A percentile compares a stretch with the other conserved stretches of the same genome.
Conservation (phyloP, 2,888 invertebrate genomes). For the Diabrotica balteata region DNA sequence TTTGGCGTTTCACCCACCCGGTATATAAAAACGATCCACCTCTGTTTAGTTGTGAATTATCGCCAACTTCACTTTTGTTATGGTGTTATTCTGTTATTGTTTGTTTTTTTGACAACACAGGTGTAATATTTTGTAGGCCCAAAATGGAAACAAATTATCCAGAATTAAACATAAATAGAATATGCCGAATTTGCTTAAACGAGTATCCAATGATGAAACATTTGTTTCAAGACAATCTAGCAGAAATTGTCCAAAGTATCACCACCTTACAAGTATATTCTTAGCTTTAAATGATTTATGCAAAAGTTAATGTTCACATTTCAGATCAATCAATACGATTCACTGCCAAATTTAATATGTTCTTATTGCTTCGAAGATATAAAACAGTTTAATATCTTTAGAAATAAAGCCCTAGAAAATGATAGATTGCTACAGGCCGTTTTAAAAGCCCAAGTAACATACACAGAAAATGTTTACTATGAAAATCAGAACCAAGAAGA, state of each 20-base stretch:
- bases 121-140: no score
- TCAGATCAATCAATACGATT: constrained; percentile 38
- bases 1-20: no score
- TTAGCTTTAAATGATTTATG: not conserved
- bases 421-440: constrained; percentile 30
- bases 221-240: constrained; percentile 31
- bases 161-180: constrained; percentile 25
- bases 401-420: constrained; percentile 36
- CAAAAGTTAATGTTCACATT: constrained; percentile 11
- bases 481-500: constrained; percentile 11
- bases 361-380: constrained; percentile 35
- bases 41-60: no score
- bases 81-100: no score
- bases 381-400: constrained; percentile 37
- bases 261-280: constrained; percentile 31
- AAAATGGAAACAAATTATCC: constrained; percentile 27
- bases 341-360: constrained; percentile 38
- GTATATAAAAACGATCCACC: no score
- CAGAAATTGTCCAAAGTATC: constrained; percentile 34
- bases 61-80: no score
- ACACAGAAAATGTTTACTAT: constrained; percentile 24
- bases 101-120: no score
- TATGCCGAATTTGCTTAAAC: constrained; percentile 38
- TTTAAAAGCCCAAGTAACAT: constrained; percentile 19
- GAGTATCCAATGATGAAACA: constrained; percentile 31